phyloP scores from a whole-genome alignment of 2,113 vertebrate species.

The Mirza zaza region DNA sequence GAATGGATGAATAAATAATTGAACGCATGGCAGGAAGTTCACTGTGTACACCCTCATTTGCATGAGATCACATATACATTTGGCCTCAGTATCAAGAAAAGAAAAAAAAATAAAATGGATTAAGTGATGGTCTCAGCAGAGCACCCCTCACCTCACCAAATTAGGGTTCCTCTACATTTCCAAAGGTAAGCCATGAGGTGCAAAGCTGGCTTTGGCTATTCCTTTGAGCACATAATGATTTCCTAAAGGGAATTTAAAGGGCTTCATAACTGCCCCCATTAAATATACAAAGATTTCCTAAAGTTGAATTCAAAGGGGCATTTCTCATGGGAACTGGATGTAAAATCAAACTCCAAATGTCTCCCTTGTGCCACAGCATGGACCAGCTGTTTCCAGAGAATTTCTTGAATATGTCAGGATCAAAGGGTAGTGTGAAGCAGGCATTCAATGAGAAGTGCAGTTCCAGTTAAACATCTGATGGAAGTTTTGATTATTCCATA shows the following conservation, averaged over 20 bases:
- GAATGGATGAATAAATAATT: slow-evolving; percentile 38
- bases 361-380: background rate
- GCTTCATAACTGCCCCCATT: background rate
- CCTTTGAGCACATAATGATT: background rate
- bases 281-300: slow-evolving; percentile 24
- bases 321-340: background rate
- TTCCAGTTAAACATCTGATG: background rate
- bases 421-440: background rate
- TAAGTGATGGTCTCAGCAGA: background rate
- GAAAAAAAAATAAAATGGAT: background rate
- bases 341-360: background rate
- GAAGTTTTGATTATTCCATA: background rate
- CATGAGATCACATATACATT: background rate
- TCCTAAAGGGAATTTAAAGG: background rate
- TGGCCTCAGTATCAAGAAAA: background rate
- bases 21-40: background rate
- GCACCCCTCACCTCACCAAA: background rate
- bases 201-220: background rate
- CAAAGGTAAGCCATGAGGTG: background rate
- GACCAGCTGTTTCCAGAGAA: background rate
- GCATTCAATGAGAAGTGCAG: background rate
- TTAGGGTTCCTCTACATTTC: background rate
- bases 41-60: background rate
- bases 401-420: background rate
- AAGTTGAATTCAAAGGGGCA: background rate